phyloP scores from a whole-genome alignment of 2,797 vertebrate genomes.

The Distichodus sexfasciatus region DNA sequence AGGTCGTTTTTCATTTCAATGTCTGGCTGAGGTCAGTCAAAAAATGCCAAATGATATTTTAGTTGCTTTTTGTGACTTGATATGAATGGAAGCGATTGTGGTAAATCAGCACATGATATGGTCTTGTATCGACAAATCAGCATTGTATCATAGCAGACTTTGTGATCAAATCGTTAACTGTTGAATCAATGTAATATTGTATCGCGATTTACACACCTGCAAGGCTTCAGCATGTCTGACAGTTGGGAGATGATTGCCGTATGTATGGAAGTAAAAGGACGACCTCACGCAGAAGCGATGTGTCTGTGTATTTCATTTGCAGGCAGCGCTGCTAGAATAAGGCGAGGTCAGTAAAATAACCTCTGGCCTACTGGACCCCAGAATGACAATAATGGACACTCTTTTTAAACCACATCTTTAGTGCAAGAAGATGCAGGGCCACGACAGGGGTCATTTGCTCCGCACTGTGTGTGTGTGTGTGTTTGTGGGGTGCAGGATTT shows the following conservation, averaged over 20 bases:
- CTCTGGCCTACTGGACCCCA: constrained; percentile 76
- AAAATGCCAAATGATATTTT: no score
- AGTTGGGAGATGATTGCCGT: no score
- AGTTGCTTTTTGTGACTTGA: no score
- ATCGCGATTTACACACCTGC: constrained; percentile 41
- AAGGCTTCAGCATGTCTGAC: constrained; percentile 47
- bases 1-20: no score
- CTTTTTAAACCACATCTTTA: constrained; percentile 79
- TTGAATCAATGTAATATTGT: constrained; percentile 60
- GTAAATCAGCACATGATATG: no score
- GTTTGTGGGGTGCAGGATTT: constrained; percentile 56
- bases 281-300: not conserved
- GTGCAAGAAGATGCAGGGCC: constrained; percentile 71
- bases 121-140: no score
- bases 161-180: no score
- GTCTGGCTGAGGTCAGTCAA: no score
- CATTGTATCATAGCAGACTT: no score
- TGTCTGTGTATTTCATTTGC: constrained; percentile 64
- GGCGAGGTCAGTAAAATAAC: constrained; percentile 76
- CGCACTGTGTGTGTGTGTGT: constrained; percentile 39
- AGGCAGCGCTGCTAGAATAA: constrained; percentile 64
- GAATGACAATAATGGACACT: constrained; percentile 78
- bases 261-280: constrained; percentile 58
- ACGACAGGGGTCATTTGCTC: constrained; percentile 87
- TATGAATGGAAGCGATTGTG: no score